phyloP scores from a whole-genome alignment of 2,888 invertebrate species.

The Branchipolynoe longqiensis region DNA sequence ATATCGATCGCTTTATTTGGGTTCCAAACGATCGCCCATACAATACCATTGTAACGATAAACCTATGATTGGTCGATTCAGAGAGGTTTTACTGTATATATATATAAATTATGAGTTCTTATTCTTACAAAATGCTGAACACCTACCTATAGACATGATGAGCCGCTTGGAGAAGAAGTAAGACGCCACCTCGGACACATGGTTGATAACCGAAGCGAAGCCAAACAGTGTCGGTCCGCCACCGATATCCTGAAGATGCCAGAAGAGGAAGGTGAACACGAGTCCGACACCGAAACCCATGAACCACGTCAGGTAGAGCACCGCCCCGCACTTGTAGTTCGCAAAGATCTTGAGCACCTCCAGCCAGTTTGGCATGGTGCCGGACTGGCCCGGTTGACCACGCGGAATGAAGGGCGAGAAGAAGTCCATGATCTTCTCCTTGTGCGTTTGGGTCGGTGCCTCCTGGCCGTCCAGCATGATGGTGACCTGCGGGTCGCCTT shows the following conservation, averaged over 20 bases:
- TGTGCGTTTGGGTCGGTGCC: neutral
- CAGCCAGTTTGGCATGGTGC: slow-evolving; percentile 87
- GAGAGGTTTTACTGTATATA: too few relatives aligned
- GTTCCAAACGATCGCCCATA: too few relatives aligned
- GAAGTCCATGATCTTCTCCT: slow-evolving; percentile 55
- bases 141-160: slow-evolving; percentile 93
- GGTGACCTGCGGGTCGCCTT: slow-evolving; percentile 59
- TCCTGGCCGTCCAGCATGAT: slow-evolving; percentile 61
- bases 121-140: too few relatives aligned
- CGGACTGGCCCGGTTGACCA: slow-evolving; percentile 68
- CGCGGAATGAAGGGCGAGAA: slow-evolving; percentile 66
- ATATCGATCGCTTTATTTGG: too few relatives aligned
- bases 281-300: slow-evolving; percentile 99
- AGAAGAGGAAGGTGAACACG: slow-evolving; percentile 99
- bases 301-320: slow-evolving; percentile 96
- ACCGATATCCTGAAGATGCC: slow-evolving; percentile 94
- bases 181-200: slow-evolving; percentile 98
- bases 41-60: too few relatives aligned
- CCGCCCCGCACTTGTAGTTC: slow-evolving; percentile 89
- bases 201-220: slow-evolving; percentile 98
- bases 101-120: too few relatives aligned
- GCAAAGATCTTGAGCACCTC: slow-evolving; percentile 94
- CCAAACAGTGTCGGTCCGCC: slow-evolving; percentile 98
- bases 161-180: slow-evolving; percentile 98
- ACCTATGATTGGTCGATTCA: too few relatives aligned